These are phyloP conservation scores for Ophion costatus DNA, from an alignment of 2,888 invertebrate genomes.

Conservation along the genomic window DNA sequence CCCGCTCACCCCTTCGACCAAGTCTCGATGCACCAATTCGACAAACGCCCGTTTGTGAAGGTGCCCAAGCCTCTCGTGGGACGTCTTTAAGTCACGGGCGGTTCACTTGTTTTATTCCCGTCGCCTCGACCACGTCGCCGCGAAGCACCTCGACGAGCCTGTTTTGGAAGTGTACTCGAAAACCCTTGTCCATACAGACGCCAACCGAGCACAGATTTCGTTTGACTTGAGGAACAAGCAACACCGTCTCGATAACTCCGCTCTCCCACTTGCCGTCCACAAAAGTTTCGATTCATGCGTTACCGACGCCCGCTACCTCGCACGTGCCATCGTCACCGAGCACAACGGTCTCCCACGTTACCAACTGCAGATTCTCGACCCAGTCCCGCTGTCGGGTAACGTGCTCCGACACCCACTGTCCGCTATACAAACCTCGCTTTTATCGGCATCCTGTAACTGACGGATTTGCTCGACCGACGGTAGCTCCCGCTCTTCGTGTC, in stretches of 20 bases:
- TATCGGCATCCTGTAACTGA: constrained; percentile 26
- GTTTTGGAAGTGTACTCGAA: constrained; percentile 26
- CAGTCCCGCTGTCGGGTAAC: constrained; percentile 64
- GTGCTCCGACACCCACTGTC: constrained; percentile 70
- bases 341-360: constrained; percentile 1
- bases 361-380: constrained; percentile 55
- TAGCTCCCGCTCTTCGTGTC: not conserved
- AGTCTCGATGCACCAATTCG: too few species aligned
- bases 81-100: too few species aligned
- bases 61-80: too few species aligned
- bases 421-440: constrained; percentile 65
- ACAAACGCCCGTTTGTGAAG: too few species aligned
- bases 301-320: constrained; percentile 42
- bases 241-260: constrained; percentile 67
- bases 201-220: constrained; percentile 79
- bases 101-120: too few species aligned
- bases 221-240: constrained; percentile 75
- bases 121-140: not conserved
- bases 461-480: constrained; percentile 25
- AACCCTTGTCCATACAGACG: constrained; percentile 63
- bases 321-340: not conserved
- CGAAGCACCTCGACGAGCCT: constrained; percentile 4
- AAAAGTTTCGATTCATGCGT: constrained; percentile 47
- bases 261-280: constrained; percentile 69
- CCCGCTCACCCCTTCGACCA: too few species aligned